Evolutionary conservation across 2,888 invertebrate genomes (phyloP), one percentile per base, ranked within the genome.

Genomic region (Parapristionchus giblindavisi): DNA sequence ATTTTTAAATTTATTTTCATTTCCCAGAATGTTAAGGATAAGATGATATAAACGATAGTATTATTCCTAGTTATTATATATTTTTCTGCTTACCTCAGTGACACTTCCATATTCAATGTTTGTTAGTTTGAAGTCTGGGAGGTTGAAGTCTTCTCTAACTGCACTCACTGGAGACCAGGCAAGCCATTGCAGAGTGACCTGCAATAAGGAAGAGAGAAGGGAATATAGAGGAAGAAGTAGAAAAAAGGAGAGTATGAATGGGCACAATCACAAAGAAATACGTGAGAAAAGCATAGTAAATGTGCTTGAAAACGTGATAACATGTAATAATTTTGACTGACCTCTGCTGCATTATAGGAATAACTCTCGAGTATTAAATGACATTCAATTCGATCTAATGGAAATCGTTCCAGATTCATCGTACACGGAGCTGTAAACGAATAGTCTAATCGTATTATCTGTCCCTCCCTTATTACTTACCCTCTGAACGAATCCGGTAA

Each of bases 291-390:
- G n/a, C n/a, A n/a, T n/a, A n/a, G n/a, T n/a, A n/a, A n/a, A n/a
- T n/a, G n/a, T n/a, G n/a, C n/a, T n/a, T n/a, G n/a, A n/a, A n/a
- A n/a, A n/a, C n/a, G n/a, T n/a, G n/a, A n/a, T n/a, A n/a, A n/a
- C n/a, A n/a, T n/a, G n/a, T n/a, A n/a, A n/a, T n/a, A 40, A 29
- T 14, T n/a, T 3, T 11, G 21, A 24, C 63, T 24, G 17, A 77
- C 83, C 77, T 87, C 87, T 1, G 87, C 87, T 3, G 84, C 83
- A 75, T 87, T 87, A 78, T 86, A 87, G 0, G 84, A 84, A 70
- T 85, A 85, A 38, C 80, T 81, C 75, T 87, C 87, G 51, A 87
- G 81, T 8, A 88, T 81, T 27, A 87, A 77, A 24, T 82, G 78
- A 68, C 87, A 87, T 38, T 78, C 74, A 29, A 87, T 84, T 36